Evolutionary conservation across 2,888 invertebrate genomes (phyloP), one percentile per base, ranked within the genome.

Genomic region (Acleris literana): DNA sequence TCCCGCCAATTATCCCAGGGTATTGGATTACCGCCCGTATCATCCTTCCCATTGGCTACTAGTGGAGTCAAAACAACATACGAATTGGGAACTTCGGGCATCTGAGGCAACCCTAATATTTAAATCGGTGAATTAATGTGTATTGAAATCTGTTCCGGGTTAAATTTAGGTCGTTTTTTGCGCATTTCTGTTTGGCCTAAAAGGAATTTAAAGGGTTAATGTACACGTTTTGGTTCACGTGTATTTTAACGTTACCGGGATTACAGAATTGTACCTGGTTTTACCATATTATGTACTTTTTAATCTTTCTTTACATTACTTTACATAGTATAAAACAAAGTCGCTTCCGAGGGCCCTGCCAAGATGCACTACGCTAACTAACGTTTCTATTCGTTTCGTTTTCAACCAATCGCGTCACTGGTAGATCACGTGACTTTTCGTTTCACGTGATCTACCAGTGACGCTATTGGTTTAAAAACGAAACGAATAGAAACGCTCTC

Each of bases 101-200:
- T n/a, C 16, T n/a, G 22, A 46, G n/a, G 9, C 9, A 17, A 20
- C 5, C 18, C 29, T 25, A 53, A 25, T 48, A 58, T 59, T 59
- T 18, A 59, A 59, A 59, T 49, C 18, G 5, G 18, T 48, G 58
- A 48, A 59, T 59, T 49, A 59, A 59, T 49, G 58, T 59, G 49
- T 49, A 59, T 59, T 59, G 58, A 59, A 49, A 59, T 39, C 46
- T 46, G 56, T 56, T n/a, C 46, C 49, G 9, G 48, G 33, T 33
- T 33, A 48, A 58, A 58, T 48, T 29, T 33, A 33, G 20, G 46
- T 17, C 16, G 11, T 33, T 20, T 49, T 59, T 59, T 29, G 22
- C n/a, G 17, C 18, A 25, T 22, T 25, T 57, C 46, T 25, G n/a
- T 57, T 20, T 43, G 25, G 16, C n/a, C n/a, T 4, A 16, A 43